Evolutionary conservation across 2,797 vertebrate species (phyloP).

Genomic region (Lepus oiostolus): DNA sequence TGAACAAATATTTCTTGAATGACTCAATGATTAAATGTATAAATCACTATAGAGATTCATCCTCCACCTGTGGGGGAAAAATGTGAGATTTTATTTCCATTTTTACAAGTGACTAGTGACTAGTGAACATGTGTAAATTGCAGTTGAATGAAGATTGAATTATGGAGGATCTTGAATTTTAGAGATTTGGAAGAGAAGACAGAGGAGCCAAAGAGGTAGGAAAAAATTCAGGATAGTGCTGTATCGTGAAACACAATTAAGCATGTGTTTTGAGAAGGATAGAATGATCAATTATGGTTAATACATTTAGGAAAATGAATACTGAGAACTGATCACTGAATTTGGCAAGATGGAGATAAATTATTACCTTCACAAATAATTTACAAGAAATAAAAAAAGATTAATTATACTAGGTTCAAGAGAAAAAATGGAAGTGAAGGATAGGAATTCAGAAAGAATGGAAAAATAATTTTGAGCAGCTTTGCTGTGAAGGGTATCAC

Average conservation of each 20-base stretch:
- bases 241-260: neutral
- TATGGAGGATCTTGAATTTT: neutral
- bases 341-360: neutral
- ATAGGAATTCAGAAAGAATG: neutral
- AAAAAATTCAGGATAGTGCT: neutral
- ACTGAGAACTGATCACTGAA: neutral
- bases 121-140: neutral
- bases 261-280: neutral
- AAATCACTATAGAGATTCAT: neutral
- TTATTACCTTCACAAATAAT: neutral
- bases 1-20: neutral
- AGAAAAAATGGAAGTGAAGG: neutral
- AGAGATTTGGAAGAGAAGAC: neutral
- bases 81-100: neutral
- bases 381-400: neutral
- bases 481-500: neutral
- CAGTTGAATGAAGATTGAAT: neutral
- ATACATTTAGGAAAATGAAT: neutral
- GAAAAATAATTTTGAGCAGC: neutral
- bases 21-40: neutral
- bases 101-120: neutral
- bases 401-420: neutral
- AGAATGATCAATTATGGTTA: neutral
- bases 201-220: neutral
- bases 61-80: neutral